These are phyloP conservation scores for Petromus typicus DNA, from an alignment of 2,113 vertebrate species.

Conservation along the genomic window DNA sequence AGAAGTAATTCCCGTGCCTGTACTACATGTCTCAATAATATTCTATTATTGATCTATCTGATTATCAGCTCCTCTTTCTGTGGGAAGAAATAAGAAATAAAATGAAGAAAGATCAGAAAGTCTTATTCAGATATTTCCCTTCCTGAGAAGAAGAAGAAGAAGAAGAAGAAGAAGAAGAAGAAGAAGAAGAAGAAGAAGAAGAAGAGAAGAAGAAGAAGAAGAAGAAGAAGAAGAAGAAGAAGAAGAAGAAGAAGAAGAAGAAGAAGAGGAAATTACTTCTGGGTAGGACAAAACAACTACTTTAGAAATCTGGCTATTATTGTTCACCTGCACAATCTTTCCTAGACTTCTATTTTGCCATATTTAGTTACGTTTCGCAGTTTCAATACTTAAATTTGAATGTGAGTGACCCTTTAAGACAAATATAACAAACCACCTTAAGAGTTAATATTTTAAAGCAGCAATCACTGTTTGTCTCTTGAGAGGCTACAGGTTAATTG, in stretches of 20 bases:
- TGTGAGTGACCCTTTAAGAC: neutral
- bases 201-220: neutral
- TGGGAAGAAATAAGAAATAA: neutral
- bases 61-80: neutral
- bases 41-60: neutral
- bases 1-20: neutral
- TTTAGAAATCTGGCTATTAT: neutral
- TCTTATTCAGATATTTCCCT: neutral
- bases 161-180: neutral
- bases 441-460: slow-evolving; percentile 15
- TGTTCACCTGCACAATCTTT: neutral
- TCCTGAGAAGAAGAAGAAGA: neutral
- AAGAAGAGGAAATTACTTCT: neutral
- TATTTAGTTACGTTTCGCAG: neutral
- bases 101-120: neutral
- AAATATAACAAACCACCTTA: neutral
- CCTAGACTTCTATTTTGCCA: neutral
- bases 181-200: neutral
- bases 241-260: neutral
- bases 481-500: neutral
- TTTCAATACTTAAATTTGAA: neutral
- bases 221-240: neutral
- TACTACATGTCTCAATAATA: neutral
- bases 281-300: neutral
- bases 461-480: neutral